These are phyloP conservation scores for Corythornis madagascariensis DNA, from an alignment of 2,113 vertebrate genomes.

Conservation along the genomic window DNA sequence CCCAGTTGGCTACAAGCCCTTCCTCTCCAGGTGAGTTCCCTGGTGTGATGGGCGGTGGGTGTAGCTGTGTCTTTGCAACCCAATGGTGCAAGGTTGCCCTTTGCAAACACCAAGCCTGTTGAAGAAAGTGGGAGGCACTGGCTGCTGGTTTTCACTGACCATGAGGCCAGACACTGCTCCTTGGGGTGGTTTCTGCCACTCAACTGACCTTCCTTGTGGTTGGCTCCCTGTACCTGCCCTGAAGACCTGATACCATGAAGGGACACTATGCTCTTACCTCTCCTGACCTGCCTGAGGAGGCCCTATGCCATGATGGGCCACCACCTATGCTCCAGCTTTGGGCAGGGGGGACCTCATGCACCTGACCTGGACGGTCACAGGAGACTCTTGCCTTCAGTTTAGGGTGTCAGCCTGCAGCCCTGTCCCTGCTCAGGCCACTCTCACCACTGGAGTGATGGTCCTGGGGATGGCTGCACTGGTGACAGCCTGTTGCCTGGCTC, in stretches of 20 bases:
- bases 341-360: background rate
- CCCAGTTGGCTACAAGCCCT: background rate
- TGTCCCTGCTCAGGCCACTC: background rate
- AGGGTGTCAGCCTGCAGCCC: background rate
- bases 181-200: background rate
- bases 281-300: background rate
- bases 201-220: background rate
- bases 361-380: fast-evolving
- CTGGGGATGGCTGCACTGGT: background rate
- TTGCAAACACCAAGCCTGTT: background rate
- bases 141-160: fast-evolving
- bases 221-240: fast-evolving
- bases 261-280: background rate
- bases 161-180: fast-evolving
- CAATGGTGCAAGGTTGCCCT: background rate
- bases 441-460: background rate
- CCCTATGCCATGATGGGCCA: fast-evolving
- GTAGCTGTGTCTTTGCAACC: background rate
- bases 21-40: slow-evolving; percentile 46
- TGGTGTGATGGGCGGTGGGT: background rate
- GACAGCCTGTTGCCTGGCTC: fast-evolving
- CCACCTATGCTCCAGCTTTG: background rate
- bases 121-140: background rate
- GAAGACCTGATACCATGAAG: fast-evolving
- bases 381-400: background rate